Conservation (phyloP, 2,888 invertebrate genomes). For the Podotricha telesiphe region DNA sequence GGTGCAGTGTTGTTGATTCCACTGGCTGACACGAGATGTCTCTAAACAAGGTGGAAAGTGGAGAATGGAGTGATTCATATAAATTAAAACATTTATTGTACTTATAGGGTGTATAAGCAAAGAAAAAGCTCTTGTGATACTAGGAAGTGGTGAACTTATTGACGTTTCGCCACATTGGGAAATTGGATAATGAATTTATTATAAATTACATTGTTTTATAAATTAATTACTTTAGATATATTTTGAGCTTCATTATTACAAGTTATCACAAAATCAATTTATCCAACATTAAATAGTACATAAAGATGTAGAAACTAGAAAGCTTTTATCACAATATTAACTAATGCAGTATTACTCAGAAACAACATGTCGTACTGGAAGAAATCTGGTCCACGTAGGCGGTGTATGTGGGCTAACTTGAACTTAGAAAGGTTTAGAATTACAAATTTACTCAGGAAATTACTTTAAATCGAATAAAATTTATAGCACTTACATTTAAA, state of each 20-base stretch:
- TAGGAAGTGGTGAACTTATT: too few relatives aligned
- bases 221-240: background rate
- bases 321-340: constrained; percentile 42
- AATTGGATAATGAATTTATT: too few relatives aligned
- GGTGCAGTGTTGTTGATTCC: too few relatives aligned
- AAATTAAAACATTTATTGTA: too few relatives aligned
- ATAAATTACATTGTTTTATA: too few relatives aligned
- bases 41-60: too few relatives aligned
- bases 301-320: constrained; percentile 30
- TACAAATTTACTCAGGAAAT: constrained; percentile 28
- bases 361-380: constrained; percentile 46
- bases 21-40: too few relatives aligned
- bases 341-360: constrained; percentile 37
- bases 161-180: too few relatives aligned
- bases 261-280: constrained; percentile 9
- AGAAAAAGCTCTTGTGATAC: too few relatives aligned
- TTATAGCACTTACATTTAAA: background rate
- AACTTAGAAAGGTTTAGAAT: constrained; percentile 26
- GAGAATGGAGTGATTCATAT: too few relatives aligned
- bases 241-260: background rate
- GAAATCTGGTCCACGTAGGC: constrained; percentile 66
- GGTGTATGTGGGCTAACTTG: constrained; percentile 56
- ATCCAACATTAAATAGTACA: constrained; percentile 16
- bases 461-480: constrained; percentile 6
- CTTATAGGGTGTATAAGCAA: too few relatives aligned